phyloP scores from a whole-genome alignment of 2,888 invertebrate species.

The Apamea epomidion region DNA sequence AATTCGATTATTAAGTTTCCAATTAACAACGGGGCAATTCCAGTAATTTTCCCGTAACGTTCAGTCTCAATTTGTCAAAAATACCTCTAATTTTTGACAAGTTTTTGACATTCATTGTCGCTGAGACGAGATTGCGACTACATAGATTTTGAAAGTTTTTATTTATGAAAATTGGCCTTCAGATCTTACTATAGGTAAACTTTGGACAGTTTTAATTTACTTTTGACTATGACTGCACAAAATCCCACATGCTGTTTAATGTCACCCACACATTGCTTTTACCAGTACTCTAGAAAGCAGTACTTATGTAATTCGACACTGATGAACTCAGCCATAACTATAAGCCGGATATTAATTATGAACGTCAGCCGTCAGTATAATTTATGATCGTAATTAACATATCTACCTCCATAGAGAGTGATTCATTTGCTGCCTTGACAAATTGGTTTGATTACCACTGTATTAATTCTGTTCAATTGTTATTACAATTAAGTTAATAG shows the following conservation, averaged over 20 bases:
- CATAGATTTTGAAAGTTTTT: too few species aligned
- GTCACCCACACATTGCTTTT: too few species aligned
- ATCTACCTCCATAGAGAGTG: constrained; percentile 12
- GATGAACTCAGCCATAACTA: constrained; percentile 12
- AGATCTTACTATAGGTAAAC: neutral
- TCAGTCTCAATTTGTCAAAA: too few species aligned
- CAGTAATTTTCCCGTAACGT: too few species aligned
- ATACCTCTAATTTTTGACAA: too few species aligned
- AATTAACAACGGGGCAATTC: neutral
- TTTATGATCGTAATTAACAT: constrained; percentile 50
- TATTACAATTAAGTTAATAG: constrained; percentile 27
- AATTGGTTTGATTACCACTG: constrained; percentile 35
- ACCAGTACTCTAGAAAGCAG: neutral
- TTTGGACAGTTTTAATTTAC: neutral
- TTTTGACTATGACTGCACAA: neutral
- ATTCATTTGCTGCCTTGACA: constrained; percentile 37
- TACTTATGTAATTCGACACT: neutral
- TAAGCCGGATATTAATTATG: constrained; percentile 47
- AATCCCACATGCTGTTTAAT: neutral
- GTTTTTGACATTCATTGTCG: too few species aligned
- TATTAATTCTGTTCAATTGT: constrained; percentile 25
- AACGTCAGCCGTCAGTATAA: constrained; percentile 30
- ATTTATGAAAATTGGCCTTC: too few species aligned
- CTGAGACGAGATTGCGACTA: too few species aligned
- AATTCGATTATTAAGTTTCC: neutral